Evolutionary conservation across 2,797 vertebrate genomes (phyloP), one percentile per base, ranked within the genome.

Genomic region (Intellagama lesueurii): DNA sequence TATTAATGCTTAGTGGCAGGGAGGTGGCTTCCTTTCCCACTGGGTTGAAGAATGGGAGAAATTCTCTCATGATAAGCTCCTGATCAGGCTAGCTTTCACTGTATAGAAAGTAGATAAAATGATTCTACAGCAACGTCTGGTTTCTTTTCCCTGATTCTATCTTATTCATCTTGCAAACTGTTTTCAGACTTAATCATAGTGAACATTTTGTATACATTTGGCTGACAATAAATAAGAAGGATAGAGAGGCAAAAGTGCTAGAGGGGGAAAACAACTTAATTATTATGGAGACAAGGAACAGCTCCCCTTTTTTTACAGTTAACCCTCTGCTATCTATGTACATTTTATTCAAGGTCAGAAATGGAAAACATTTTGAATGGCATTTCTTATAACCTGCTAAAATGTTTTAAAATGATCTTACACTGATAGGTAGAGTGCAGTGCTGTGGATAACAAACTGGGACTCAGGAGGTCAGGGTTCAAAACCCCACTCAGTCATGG

Each of bases 21-120:
- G 79, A 93, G 94, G 92, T 92, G 92, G 89, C 89, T 94, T 56
- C 81, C 47, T 88, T 94, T 92, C 89, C 91, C 90, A 66, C 2
- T 89, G 30, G 44, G 82, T 47, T 95, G 93, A 96, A 94, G 91
- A 90, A 95, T 93, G 96, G 92, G 87, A 95, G 88, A 89, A 28
- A 94, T 93, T 95, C 93, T 95, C 88, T 90, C 92, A 93, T 93
- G 95, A 95, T 96, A 96, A 96, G 91, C 60, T 9, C 89, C 85
- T 88, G 90, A 86, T 90, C 89, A 92, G 92, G 80, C 81, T 93
- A 83, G 82, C 69, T 28, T 92, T 94, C 85, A 86, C 60, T 64
- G 75, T 92, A 91, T 91, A 89, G 89, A 93, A 96, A 88, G 91
- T 89, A 93, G 92, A 95, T 94, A 94, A 92, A 92, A 90, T 91